phyloP scores from a whole-genome alignment of 2,888 invertebrate species.

The Drymonia ruficornis region DNA sequence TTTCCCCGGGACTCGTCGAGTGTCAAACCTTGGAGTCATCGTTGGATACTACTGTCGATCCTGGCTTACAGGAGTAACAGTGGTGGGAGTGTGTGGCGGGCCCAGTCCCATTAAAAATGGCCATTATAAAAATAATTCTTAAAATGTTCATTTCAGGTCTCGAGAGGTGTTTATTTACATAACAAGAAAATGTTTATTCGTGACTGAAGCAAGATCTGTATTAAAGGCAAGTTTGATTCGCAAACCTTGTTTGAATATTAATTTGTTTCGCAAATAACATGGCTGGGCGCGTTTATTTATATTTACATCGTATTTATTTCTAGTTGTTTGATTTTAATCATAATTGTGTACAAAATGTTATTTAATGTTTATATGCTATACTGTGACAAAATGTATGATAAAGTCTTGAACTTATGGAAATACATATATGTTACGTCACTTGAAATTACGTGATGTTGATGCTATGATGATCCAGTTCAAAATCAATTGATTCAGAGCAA shows the following conservation, averaged over 20 bases:
- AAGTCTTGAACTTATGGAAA: too few relatives aligned
- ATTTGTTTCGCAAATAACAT: conserved; percentile 35
- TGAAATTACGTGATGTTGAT: too few relatives aligned
- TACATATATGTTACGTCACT: too few relatives aligned
- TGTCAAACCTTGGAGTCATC: too few relatives aligned
- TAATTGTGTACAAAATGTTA: background rate
- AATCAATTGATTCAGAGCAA: background rate
- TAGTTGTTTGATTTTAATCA: background rate
- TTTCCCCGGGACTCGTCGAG: too few relatives aligned
- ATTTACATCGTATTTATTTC: conserved; percentile 11
- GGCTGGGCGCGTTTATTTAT: conserved; percentile 6
- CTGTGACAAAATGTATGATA: too few relatives aligned
- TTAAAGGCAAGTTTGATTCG: conserved; percentile 41
- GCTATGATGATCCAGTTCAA: too few relatives aligned
- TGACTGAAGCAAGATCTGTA: conserved; percentile 46
- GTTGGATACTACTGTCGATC: too few relatives aligned
- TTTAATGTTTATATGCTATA: too few relatives aligned
- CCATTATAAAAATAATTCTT: background rate
- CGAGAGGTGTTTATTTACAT: conserved; percentile 47
- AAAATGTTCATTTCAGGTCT: conserved; percentile 14
- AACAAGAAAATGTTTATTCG: conserved; percentile 50
- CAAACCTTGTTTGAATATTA: conserved; percentile 47
- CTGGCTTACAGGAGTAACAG: too few relatives aligned
- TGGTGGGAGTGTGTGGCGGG: too few relatives aligned
- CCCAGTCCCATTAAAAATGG: too few relatives aligned